These are phyloP conservation scores for Poicephalus meyeri DNA, from an alignment of 2,113 vertebrate species.

Conservation along the genomic window DNA sequence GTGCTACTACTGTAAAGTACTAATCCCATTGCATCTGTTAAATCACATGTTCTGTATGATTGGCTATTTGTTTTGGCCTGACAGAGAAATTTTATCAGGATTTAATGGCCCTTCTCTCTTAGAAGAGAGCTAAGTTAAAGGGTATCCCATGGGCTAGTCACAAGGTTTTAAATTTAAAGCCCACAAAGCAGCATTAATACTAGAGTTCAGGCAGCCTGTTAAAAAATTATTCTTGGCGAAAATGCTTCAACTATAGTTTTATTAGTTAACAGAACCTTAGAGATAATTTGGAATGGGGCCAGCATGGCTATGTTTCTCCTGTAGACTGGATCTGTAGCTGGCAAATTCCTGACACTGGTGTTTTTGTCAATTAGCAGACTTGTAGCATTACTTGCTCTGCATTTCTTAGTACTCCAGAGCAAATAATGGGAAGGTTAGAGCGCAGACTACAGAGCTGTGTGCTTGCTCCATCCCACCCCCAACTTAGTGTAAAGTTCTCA, in stretches of 20 bases:
- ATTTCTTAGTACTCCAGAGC: neutral
- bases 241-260: neutral
- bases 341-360: neutral
- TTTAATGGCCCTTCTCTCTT: conserved; percentile 26
- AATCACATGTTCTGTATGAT: conserved; percentile 1
- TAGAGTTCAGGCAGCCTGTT: neutral
- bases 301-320: neutral
- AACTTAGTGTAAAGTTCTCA: neutral
- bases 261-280: conserved; percentile 17
- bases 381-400: neutral
- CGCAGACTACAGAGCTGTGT: neutral
- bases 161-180: conserved; percentile 34
- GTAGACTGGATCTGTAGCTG: neutral
- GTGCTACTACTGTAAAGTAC: conserved; percentile 5
- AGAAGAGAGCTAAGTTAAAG: conserved; percentile 5
- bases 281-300: conserved; percentile 23
- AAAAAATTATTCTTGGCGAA: conserved; percentile 39
- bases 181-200: neutral
- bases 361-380: neutral
- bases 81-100: conserved; percentile 7
- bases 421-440: neutral
- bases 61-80: conserved; percentile 41
- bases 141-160: neutral
- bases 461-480: neutral
- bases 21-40: conserved; percentile 51